Evolutionary conservation across 2,113 vertebrate species (phyloP), one percentile per base, ranked within the genome.

Genomic region (Vombatus ursinus): DNA sequence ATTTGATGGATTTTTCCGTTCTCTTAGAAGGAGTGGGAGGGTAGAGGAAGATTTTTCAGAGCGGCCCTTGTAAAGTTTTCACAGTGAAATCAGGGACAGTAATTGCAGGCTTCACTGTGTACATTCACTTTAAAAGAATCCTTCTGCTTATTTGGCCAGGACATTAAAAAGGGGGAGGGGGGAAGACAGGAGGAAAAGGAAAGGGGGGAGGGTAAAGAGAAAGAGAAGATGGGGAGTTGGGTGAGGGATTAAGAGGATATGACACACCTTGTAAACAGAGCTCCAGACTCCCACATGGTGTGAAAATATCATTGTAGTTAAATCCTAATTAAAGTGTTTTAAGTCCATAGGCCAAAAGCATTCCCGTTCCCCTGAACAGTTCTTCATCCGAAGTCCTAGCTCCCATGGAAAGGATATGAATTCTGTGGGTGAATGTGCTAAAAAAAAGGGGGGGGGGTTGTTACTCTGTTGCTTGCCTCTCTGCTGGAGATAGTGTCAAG

Each of bases 1-100:
- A 99, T 99, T 99, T 99, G 99, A 99, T 99, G 99, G 99, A 99
- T 99, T 99, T 99, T 99, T 98, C 98, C 99, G 94, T 99, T 99
- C 99, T 99, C 99, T 99, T 98, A 98, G 98, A 98, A 99, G 98
- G 98, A 99, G 98, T 98, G 97, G 98, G 99, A 98, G 98, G 98
- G 97, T 97, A 98, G 94, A 97, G 97, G 97, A 98, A 98, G 98
- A 98, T 99, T 98, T 99, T 98, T 98, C 98, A 98, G 98, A 84
- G 96, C 50, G 11, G 97, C 97, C 98, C 26, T 95, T 97, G 98
- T 98, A 98, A 99, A 99, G 98, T 99, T 99, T 98, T 98, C 98
- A 96, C 98, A 98, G 98, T 2, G 16, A 98, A 98, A 98, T 98
- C 98, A 49, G 98, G 97, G 98, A 98, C 97, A 97, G 98, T 98